A percentile compares a stretch with the other conserved stretches of the same genome.
Evolutionary conservation across 2,113 vertebrate species (phyloP).

Genomic region (Pygoscelis antarcticus): DNA sequence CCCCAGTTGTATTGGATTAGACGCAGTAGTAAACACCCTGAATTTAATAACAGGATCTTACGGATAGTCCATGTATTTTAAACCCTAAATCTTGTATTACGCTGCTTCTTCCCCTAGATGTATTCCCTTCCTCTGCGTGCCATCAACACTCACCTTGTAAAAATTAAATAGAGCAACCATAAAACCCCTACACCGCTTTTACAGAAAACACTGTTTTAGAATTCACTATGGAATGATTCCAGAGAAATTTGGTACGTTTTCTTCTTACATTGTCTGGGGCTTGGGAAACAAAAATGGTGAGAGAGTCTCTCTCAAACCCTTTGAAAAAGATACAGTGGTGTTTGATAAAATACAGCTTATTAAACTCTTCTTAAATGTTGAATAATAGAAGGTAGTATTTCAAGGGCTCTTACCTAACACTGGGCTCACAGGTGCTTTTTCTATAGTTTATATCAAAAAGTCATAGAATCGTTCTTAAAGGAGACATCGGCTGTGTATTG

Average conservation of each 20-base stretch:
- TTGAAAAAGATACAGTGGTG: not conserved
- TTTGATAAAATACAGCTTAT: not conserved
- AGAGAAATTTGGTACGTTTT: not conserved
- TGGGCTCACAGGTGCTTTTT: conserved; percentile 15
- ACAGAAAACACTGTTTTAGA: not conserved
- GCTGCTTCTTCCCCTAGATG: not conserved
- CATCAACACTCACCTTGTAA: not conserved
- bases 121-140: not conserved
- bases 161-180: not conserved
- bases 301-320: not conserved
- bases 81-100: not conserved
- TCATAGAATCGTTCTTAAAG: not conserved
- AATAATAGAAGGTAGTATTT: not conserved
- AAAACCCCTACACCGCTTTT: not conserved
- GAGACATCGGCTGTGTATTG: not conserved
- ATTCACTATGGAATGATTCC: not conserved
- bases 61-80: not conserved
- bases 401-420: not conserved
- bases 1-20: not conserved
- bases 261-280: not conserved
- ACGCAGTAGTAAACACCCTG: not conserved
- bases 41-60: not conserved
- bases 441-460: not conserved
- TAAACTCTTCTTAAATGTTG: not conserved
- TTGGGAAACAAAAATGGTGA: not conserved